A percentile compares a stretch with the other conserved stretches of the same genome.
phyloP scores from a whole-genome alignment of 2,888 invertebrate genomes.

The Drosophila atroscutellata region DNA sequence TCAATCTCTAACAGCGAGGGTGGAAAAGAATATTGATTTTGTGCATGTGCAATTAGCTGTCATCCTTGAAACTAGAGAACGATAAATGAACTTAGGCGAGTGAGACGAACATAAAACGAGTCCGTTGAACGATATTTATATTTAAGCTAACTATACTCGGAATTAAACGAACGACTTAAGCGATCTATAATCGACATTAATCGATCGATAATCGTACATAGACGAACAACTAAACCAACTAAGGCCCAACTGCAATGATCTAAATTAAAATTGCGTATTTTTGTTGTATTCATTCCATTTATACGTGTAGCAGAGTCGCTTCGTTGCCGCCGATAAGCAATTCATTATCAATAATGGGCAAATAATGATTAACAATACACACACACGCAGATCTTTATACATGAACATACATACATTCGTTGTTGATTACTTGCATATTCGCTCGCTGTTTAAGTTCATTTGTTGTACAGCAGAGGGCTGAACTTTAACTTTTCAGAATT shows the following conservation, averaged over 20 bases:
- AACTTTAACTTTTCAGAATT: background rate
- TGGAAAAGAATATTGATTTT: background rate
- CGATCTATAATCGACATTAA: background rate
- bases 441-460: background rate
- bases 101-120: background rate
- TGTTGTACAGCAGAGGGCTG: background rate
- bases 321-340: constrained; percentile 40
- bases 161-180: background rate
- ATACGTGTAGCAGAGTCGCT: background rate
- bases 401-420: background rate
- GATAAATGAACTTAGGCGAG: background rate
- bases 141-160: background rate
- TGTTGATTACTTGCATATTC: background rate
- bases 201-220: background rate
- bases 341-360: constrained; percentile 28
- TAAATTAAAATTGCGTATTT: background rate
- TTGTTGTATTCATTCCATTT: constrained; percentile 12
- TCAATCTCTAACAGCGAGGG: background rate
- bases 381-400: background rate
- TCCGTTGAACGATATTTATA: background rate
- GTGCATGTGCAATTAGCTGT: background rate
- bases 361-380: constrained; percentile 14
- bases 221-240: background rate
- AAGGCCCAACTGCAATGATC: background rate
- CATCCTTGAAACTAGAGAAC: background rate